Conservation (phyloP, 2,888 invertebrate species). For the Tinea pellionella region DNA sequence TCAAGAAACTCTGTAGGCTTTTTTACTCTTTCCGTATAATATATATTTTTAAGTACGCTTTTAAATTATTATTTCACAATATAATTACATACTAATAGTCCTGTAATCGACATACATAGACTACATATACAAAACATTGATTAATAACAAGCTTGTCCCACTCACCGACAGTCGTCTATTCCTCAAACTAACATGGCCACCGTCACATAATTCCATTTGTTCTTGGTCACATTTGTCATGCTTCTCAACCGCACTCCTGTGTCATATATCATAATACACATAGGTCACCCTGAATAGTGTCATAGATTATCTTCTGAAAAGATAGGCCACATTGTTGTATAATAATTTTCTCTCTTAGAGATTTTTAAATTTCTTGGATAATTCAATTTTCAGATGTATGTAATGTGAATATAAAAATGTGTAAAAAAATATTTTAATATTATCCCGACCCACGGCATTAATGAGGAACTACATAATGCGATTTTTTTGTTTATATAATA, state of each 20-base stretch:
- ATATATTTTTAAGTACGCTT: no score
- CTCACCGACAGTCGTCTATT: conserved; percentile 1
- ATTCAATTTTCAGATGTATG: no score
- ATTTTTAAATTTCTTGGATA: no score
- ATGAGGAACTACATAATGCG: no score
- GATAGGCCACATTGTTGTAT: background rate
- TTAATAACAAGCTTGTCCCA: background rate
- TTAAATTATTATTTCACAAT: no score
- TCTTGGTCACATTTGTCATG: conserved; percentile 51
- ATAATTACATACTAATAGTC: no score
- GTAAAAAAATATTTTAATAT: no score
- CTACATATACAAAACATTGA: background rate
- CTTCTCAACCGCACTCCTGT: conserved; percentile 48
- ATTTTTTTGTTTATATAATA: no score
- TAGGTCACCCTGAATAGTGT: conserved; percentile 23
- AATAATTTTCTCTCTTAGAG: background rate
- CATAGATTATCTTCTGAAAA: background rate
- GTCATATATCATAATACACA: conserved; percentile 51
- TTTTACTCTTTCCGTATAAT: no score
- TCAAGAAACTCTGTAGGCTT: no score
- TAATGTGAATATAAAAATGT: no score
- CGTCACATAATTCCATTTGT: conserved; percentile 14
- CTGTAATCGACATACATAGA: background rate
- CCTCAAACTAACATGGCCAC: background rate
- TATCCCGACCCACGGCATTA: no score